A percentile compares a stretch with the other conserved stretches of the same genome.
These are phyloP conservation scores for Hesperophylax magnus DNA, from an alignment of 1,140 invertebrate species.

Conservation along the genomic window DNA sequence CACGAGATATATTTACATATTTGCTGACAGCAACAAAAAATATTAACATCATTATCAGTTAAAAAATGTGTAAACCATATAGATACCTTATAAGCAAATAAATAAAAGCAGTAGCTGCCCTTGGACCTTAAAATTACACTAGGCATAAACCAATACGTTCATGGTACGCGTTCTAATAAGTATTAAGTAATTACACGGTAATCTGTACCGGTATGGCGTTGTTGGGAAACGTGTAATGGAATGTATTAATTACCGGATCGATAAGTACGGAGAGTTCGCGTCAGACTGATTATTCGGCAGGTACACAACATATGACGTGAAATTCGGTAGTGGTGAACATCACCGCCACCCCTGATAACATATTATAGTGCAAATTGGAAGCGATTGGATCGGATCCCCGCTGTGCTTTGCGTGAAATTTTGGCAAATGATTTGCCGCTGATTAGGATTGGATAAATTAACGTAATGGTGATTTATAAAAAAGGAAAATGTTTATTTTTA, in stretches of 20 bases:
- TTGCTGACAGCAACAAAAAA: too few species aligned
- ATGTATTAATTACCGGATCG: constrained; percentile 29
- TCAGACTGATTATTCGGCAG: constrained; percentile 23
- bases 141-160: too few species aligned
- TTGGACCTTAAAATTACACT: too few species aligned
- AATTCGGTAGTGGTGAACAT: constrained; percentile 35
- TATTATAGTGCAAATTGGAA: constrained; percentile 38
- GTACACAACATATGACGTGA: neutral
- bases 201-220: neutral
- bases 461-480: neutral
- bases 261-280: neutral
- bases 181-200: too few species aligned
- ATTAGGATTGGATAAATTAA: neutral
- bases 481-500: neutral
- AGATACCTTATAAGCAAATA: too few species aligned
- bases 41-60: too few species aligned
- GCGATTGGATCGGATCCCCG: constrained; percentile 13
- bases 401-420: neutral
- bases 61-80: too few species aligned
- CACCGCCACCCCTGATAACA: constrained; percentile 26
- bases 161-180: too few species aligned
- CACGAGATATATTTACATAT: too few species aligned
- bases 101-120: too few species aligned
- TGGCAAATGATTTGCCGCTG: neutral
- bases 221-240: neutral